A percentile compares a stretch with the other conserved stretches of the same genome.
Conservation (phyloP, 2,888 invertebrate species). For the Dioctria rufipes region DNA sequence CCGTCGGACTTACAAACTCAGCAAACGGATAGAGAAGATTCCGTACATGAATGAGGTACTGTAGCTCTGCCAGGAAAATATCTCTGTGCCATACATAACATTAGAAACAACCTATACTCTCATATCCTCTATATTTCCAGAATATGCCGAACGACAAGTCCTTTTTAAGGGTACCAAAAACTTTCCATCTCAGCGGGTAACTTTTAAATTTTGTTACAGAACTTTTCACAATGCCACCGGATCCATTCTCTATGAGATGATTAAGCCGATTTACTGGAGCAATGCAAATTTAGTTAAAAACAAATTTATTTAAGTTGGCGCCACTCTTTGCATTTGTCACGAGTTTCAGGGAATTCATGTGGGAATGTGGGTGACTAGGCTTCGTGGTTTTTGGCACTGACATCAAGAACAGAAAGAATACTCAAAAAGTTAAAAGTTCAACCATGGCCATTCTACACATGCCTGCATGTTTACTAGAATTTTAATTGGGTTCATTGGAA, state of each 20-base stretch:
- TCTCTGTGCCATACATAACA: constrained; percentile 12
- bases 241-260: constrained; percentile 12
- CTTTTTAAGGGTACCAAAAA: background rate
- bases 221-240: constrained; percentile 1
- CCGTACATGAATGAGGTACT: background rate
- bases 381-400: background rate
- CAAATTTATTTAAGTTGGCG: background rate
- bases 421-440: background rate
- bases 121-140: background rate
- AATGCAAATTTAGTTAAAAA: constrained; percentile 22
- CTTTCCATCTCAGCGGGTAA: constrained; percentile 2
- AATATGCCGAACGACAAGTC: background rate
- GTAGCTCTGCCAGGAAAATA: background rate
- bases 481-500: background rate
- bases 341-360: background rate
- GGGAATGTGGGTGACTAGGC: background rate
- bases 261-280: constrained; percentile 5
- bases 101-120: constrained; percentile 14
- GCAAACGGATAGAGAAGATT: constrained; percentile 12
- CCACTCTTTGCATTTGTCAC: background rate
- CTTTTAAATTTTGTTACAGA: constrained; percentile 20
- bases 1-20: constrained; percentile 35
- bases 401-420: background rate
- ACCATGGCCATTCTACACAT: background rate
- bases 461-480: background rate